Evolutionary conservation across 2,888 invertebrate genomes (phyloP).

Genomic region (Sphaeridia pumilis): DNA sequence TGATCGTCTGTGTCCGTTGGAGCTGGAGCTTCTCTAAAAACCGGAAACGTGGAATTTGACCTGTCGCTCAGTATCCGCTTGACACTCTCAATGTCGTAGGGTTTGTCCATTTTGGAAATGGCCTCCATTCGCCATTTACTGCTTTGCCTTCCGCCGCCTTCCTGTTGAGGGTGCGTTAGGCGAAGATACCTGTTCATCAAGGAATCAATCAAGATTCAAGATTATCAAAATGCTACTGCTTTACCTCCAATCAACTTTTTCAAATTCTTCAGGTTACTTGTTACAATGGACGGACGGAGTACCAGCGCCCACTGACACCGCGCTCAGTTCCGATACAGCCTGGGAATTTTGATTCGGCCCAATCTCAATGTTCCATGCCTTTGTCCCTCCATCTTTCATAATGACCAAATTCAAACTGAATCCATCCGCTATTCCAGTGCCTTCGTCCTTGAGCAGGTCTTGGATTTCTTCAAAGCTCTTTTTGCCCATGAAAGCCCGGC

Average conservation of each 20-base stretch:
- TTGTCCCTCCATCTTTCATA: constrained; percentile 40
- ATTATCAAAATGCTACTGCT: neutral
- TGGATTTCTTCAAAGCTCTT: constrained; percentile 58
- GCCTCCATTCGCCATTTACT: neutral
- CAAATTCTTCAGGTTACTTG: neutral
- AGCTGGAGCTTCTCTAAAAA: neutral
- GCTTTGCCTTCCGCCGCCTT: neutral
- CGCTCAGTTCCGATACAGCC: neutral
- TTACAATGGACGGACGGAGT: constrained; percentile 1
- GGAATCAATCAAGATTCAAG: neutral
- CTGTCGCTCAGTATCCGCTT: constrained; percentile 6
- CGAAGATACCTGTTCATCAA: neutral
- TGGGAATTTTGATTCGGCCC: neutral
- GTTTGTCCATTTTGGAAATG: neutral
- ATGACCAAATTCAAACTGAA: constrained; percentile 77
- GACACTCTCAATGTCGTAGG: neutral
- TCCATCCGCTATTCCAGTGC: constrained; percentile 68
- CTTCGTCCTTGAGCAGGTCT: constrained; percentile 57
- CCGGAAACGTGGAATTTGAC: neutral
- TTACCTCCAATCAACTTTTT: neutral
- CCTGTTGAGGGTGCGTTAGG: neutral
- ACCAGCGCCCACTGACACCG: neutral
- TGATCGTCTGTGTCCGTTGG: neutral
- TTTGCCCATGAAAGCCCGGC: constrained; percentile 60
- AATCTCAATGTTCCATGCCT: constrained; percentile 4